These are phyloP conservation scores for Alviniconcha marisindica DNA, from an alignment of 1,140 invertebrate species.

Conservation along the genomic window DNA sequence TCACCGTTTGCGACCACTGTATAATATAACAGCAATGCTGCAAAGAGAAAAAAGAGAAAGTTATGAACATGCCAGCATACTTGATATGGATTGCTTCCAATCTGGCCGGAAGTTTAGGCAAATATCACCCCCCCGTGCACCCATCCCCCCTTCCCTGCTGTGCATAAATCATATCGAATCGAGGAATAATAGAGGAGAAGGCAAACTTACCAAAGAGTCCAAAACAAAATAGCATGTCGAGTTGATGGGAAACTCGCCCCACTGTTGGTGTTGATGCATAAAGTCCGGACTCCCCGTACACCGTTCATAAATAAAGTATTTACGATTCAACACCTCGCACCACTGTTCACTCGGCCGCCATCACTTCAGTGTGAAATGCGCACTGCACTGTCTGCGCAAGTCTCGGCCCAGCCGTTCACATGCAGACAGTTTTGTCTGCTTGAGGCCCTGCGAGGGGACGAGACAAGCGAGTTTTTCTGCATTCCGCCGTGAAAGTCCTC, in stretches of 20 bases:
- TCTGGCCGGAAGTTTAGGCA: slow-evolving; percentile 36
- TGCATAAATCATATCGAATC: slow-evolving; percentile 36
- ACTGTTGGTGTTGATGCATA: slow-evolving; percentile 40
- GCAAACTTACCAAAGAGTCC: slow-evolving; percentile 38
- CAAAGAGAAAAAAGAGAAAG: not conserved
- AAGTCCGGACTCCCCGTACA: slow-evolving; percentile 34
- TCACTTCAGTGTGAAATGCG: slow-evolving; percentile 41
- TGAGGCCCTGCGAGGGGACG: slow-evolving; percentile 17
- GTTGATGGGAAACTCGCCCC: slow-evolving; percentile 39
- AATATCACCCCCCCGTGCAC: slow-evolving; percentile 19
- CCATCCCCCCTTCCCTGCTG: slow-evolving; percentile 23
- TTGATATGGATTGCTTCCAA: not conserved
- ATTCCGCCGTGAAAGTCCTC: slow-evolving; percentile 14
- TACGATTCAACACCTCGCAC: slow-evolving; percentile 39
- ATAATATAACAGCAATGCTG: slow-evolving; percentile 43
- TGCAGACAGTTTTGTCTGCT: slow-evolving; percentile 40
- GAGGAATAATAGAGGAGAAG: slow-evolving; percentile 2
- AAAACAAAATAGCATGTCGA: slow-evolving; percentile 43
- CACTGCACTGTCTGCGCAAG: slow-evolving; percentile 43
- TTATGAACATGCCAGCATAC: slow-evolving; percentile 1
- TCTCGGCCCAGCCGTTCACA: slow-evolving; percentile 38
- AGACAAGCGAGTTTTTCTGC: slow-evolving; percentile 8
- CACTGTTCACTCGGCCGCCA: slow-evolving; percentile 37
- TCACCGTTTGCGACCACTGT: slow-evolving; percentile 44
- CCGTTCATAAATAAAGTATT: slow-evolving; percentile 39